These are phyloP conservation scores for Porites australiensis DNA, from an alignment of 64 coral and sea anemone genomes.

Conservation along the genomic window DNA sequence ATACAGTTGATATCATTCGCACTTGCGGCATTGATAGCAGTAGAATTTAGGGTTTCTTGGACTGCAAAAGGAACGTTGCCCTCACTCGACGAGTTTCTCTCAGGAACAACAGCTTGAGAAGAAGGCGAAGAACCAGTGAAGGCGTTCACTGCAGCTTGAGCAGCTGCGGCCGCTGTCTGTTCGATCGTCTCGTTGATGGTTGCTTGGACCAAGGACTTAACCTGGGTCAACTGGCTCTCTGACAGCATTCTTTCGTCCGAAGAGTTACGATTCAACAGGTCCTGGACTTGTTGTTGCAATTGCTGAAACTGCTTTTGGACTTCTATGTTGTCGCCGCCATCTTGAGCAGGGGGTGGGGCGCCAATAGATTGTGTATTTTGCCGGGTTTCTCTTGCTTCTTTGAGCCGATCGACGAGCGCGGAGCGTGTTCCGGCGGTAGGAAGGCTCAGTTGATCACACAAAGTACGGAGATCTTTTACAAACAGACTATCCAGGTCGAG, in stretches of 20 bases:
- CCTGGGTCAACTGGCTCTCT: not conserved
- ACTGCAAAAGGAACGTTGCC: not conserved
- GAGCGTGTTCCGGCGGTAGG: no score
- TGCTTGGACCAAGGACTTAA: constrained; percentile 6
- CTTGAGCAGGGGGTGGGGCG: not conserved
- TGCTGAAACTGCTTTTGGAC: not conserved
- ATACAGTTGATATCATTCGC: not conserved
- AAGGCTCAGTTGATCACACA: no score
- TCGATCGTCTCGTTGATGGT: not conserved
- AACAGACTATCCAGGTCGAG: no score
- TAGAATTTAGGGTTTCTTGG: not conserved
- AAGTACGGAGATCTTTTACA: no score
- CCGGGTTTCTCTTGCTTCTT: no score
- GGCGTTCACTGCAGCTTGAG: not conserved
- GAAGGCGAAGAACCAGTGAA: not conserved
- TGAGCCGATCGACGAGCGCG: no score
- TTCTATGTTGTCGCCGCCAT: not conserved
- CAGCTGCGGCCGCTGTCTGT: not conserved
- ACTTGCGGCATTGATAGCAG: not conserved
- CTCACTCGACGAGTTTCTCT: not conserved
- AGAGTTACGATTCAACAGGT: not conserved
- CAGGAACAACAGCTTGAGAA: not conserved
- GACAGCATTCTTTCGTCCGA: not conserved
- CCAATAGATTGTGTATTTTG: no score
- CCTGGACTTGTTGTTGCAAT: not conserved